Conservation (phyloP, 2,797 vertebrate species). For the Miopithecus talapoin region DNA sequence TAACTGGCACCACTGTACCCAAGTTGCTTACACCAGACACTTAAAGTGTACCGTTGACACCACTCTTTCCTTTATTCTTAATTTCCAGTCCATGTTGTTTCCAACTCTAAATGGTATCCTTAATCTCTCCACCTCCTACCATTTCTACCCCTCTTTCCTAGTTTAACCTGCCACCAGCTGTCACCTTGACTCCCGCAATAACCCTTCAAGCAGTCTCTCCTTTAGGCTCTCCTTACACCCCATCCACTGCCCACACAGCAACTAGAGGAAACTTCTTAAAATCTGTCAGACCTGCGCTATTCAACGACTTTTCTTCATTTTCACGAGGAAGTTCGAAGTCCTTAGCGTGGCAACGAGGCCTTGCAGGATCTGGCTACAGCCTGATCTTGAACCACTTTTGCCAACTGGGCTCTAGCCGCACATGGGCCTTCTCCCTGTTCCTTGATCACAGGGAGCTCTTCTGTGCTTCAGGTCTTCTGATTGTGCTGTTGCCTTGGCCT, state of each 20-base stretch:
- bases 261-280: neutral
- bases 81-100: neutral
- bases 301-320: neutral
- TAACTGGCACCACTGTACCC: neutral
- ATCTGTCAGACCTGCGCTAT: neutral
- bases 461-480: neutral
- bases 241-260: neutral
- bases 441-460: neutral
- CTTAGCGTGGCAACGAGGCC: neutral
- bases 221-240: neutral
- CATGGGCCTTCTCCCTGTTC: neutral
- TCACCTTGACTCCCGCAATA: neutral
- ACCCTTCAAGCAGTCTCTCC: neutral
- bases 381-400: neutral
- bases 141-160: neutral
- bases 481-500: neutral
- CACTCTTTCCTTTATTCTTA: neutral
- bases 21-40: neutral
- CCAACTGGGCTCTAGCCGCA: neutral
- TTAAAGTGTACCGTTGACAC: neutral
- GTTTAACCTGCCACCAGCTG: neutral
- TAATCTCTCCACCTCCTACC: neutral
- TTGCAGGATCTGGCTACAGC: neutral
- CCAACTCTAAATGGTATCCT: neutral
- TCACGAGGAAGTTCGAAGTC: neutral